Evolutionary conservation across 2,888 invertebrate genomes (phyloP).

Genomic region (Pyrrhosoma nymphula): DNA sequence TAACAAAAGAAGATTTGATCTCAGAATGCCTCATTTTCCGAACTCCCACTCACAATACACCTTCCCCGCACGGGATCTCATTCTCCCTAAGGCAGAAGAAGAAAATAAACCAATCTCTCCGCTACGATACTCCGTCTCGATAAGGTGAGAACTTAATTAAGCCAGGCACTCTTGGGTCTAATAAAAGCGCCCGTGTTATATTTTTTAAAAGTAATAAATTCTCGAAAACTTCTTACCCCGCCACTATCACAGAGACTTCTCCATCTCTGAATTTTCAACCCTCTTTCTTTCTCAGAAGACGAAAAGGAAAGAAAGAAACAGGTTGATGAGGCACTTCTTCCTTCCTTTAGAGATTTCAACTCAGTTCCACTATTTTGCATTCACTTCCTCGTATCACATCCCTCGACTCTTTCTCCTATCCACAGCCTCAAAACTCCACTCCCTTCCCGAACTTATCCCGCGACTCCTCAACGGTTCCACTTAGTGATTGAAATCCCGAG

Average conservation of each 20-base stretch:
- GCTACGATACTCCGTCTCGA: conserved; percentile 43
- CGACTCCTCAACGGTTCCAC: background rate
- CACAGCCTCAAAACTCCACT: background rate
- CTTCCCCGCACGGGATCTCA: background rate
- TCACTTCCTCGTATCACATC: background rate
- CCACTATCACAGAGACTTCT: background rate
- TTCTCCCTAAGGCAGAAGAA: background rate
- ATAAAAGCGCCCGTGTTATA: conserved; percentile 60
- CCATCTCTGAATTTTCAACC: background rate
- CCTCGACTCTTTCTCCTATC: background rate
- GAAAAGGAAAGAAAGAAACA: background rate
- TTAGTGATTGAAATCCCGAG: too few relatives aligned
- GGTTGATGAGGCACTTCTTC: background rate
- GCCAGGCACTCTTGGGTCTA: conserved; percentile 50
- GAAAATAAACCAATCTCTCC: conserved; percentile 30
- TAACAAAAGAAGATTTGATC: background rate
- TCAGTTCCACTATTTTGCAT: background rate
- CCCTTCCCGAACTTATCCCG: background rate
- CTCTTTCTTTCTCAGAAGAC: background rate
- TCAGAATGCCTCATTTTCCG: background rate
- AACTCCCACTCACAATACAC: background rate
- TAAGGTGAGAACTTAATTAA: conserved; percentile 66
- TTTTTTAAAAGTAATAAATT: conserved; percentile 38
- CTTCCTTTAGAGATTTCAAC: background rate
- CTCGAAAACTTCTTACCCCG: background rate